Evolutionary conservation across 2,113 vertebrate genomes (phyloP), one percentile per base, ranked within the genome.

Genomic region (Scophthalmus maximus): DNA sequence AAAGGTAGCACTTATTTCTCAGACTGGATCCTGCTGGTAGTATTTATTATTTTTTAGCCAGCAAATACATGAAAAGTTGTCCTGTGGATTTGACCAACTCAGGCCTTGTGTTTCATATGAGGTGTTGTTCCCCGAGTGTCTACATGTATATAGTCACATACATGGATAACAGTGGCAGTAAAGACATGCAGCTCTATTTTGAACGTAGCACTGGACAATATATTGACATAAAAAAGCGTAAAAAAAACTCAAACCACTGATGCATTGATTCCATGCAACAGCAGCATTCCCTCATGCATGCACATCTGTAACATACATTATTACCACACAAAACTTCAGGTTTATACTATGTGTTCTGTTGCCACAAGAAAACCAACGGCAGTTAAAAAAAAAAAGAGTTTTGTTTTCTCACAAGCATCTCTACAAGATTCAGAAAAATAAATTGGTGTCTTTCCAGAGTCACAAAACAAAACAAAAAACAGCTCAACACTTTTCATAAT

Each of bases 371-470:
- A 73, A 49, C 2, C 1, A 55, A 79, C n/a, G 40, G 18, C 8
- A 0, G 25, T 56, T 70, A 32, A 20, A 87, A 77, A 87, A 71
- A 85, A 62, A 14, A 61, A n/a, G 7, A 32, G 0, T 2, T 17
- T 46, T n/a, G 1, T 53, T 20, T 52, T 73, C 18, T 36, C 15
- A 9, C 17, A 20, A 32, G n/a, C 17, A 60, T 59, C 44, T 71
- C 82, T 72, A 44, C 68, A 78, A 56, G 68, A 32, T 65, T 82
- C 79, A 76, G 18, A 89, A 86, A n/a, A 86, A 87, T 51, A 81
- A 82, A 69, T 70, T 23, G 3, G 30, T 40, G 20, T 64, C 5
- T 68, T 64, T 67, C 26, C 68, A 75, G 49, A 11, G 59, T 57
- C 79, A 78, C 47, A 65, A 68, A 68, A 50, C 11, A 22, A 27